Conservation (phyloP, 2,113 vertebrate genomes). For the Pteropus alecto region DNA sequence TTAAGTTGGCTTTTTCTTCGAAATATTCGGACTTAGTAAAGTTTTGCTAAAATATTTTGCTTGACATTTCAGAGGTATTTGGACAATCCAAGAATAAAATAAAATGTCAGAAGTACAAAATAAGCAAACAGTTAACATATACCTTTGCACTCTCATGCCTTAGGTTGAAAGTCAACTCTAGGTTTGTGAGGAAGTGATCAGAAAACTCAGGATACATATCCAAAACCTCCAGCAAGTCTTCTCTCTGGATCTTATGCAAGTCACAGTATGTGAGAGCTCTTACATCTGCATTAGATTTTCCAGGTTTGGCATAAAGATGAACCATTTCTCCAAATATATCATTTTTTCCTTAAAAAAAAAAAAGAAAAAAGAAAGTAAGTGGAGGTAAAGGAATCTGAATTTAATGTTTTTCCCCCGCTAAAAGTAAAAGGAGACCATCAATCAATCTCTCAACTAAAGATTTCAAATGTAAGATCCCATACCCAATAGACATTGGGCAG, state of each 20-base stretch:
- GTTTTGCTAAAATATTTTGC: background rate
- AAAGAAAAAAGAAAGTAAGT: background rate
- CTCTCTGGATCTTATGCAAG: slow-evolving; percentile 96
- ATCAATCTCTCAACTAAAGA: background rate
- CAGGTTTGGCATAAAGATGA: slow-evolving; percentile 94
- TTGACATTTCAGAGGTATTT: slow-evolving; percentile 21
- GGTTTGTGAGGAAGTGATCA: slow-evolving; percentile 95
- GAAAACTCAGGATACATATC: slow-evolving; percentile 99
- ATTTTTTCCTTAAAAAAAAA: slow-evolving; percentile 90
- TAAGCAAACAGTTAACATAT: slow-evolving; percentile 20
- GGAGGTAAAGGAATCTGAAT: background rate
- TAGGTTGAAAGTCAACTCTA: slow-evolving; percentile 97
- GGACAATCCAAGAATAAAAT: background rate
- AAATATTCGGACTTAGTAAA: background rate
- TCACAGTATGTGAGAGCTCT: slow-evolving; percentile 98
- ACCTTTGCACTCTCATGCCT: slow-evolving; percentile 94
- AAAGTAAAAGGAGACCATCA: background rate
- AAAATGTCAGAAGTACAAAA: background rate
- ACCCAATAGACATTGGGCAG: background rate
- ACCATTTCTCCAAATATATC: slow-evolving; percentile 99
- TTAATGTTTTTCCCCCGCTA: slow-evolving; percentile 2
- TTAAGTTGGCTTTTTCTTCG: background rate
- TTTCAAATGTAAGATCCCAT: background rate
- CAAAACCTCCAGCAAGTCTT: slow-evolving; percentile 96
- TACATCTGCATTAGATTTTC: slow-evolving; percentile 97